phyloP scores from a whole-genome alignment of 2,888 invertebrate genomes.

The Caenorhabditis wallacei region DNA sequence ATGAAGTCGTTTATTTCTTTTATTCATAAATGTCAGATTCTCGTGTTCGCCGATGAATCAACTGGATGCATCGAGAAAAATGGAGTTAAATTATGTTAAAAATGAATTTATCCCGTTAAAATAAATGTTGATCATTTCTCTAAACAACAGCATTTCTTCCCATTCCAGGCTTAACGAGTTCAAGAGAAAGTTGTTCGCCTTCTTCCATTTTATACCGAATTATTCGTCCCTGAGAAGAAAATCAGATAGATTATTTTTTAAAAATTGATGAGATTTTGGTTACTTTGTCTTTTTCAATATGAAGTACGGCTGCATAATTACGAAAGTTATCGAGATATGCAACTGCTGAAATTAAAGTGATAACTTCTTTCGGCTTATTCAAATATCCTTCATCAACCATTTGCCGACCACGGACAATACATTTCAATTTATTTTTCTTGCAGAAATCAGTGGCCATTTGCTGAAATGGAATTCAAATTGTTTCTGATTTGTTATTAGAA shows the following conservation, averaged over 20 bases:
- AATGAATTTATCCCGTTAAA: background rate
- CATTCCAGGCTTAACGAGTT: conserved; percentile 69
- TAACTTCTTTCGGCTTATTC: conserved; percentile 70
- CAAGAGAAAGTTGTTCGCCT: conserved; percentile 70
- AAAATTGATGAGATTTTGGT: background rate
- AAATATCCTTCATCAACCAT: conserved; percentile 72
- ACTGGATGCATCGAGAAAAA: conserved; percentile 27
- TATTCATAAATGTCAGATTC: background rate
- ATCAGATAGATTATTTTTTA: too few relatives aligned
- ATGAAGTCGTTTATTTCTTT: background rate
- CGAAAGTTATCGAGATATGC: conserved; percentile 74
- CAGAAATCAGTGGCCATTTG: conserved; percentile 68
- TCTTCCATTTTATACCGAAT: conserved; percentile 62
- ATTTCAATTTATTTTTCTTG: conserved; percentile 59
- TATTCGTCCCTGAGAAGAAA: conserved; percentile 6
- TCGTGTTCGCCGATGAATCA: background rate
- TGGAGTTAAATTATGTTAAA: conserved; percentile 39
- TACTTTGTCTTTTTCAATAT: conserved; percentile 59
- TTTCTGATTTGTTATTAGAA: background rate
- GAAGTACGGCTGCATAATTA: conserved; percentile 69
- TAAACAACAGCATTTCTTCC: conserved; percentile 72
- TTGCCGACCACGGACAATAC: conserved; percentile 74
- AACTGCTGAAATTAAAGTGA: conserved; percentile 73
- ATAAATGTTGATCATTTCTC: conserved; percentile 1
- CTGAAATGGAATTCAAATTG: conserved; percentile 55